Evolutionary conservation across 2,888 invertebrate species (phyloP).

Genomic region (Mesoligia furuncula): DNA sequence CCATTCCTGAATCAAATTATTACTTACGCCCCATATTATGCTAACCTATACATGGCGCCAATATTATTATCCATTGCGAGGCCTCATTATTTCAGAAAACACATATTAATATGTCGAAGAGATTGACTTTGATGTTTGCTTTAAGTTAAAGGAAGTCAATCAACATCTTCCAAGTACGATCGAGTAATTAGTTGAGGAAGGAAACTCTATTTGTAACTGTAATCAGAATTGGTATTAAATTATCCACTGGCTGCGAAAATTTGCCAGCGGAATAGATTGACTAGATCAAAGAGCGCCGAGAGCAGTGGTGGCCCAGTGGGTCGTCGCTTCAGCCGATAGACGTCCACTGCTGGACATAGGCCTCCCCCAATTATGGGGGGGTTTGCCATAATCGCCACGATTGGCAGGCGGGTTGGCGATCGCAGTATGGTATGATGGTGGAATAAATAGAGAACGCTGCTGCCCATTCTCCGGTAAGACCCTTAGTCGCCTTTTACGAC

Average conservation of each 20-base stretch:
- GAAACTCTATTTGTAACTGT: neutral
- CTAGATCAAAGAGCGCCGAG: neutral
- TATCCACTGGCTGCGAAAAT: neutral
- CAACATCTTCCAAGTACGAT: neutral
- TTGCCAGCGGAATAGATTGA: neutral
- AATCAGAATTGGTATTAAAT: neutral
- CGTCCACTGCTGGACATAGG: too few relatives aligned
- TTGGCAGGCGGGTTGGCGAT: too few relatives aligned
- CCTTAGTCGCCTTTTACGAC: too few relatives aligned
- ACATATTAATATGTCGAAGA: neutral
- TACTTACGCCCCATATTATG: slow-evolving; percentile 26
- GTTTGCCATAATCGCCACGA: too few relatives aligned
- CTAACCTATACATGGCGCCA: slow-evolving; percentile 14
- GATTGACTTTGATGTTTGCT: slow-evolving; percentile 20
- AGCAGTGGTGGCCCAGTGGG: neutral
- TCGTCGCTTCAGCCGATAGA: too few relatives aligned
- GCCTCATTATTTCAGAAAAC: slow-evolving; percentile 13
- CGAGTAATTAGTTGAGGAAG: neutral
- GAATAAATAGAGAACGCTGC: too few relatives aligned
- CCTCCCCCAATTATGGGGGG: too few relatives aligned
- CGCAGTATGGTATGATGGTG: too few relatives aligned
- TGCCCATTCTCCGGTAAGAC: too few relatives aligned
- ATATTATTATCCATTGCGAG: slow-evolving; percentile 12
- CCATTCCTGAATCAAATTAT: slow-evolving; percentile 17
- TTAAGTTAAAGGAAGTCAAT: slow-evolving; percentile 21